Conservation (phyloP, 53 echinoderm and acorn worm species). For the Antedon mediterranea region DNA sequence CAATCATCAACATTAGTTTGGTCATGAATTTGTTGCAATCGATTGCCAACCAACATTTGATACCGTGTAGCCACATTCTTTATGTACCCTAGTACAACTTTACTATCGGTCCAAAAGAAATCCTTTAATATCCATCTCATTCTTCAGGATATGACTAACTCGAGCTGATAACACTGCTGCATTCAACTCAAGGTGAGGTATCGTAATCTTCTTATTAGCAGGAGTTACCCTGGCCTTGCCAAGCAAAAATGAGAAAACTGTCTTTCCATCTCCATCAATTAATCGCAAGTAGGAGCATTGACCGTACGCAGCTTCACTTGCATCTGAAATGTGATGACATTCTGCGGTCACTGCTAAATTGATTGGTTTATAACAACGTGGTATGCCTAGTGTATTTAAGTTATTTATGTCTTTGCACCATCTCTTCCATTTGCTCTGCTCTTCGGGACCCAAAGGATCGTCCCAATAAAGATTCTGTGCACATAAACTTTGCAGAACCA, state of each 20-base stretch:
- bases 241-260: no score
- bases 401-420: conserved; percentile 6
- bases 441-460: conserved; percentile 7
- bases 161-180: conserved; percentile 35
- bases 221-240: no score
- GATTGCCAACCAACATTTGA: background rate
- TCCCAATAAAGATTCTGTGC: conserved; percentile 16
- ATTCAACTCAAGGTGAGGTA: conserved; percentile 32
- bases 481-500: background rate
- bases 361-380: conserved; percentile 24
- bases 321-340: conserved; percentile 39
- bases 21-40: background rate
- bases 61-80: background rate
- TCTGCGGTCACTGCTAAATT: conserved; percentile 7
- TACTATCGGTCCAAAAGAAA: background rate
- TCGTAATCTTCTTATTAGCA: conserved; percentile 8
- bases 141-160: no score
- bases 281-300: conserved; percentile 44
- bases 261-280: no score
- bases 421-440: conserved; percentile 1
- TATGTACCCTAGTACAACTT: background rate
- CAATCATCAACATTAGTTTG: background rate
- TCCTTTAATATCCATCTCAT: background rate
- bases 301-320: conserved; percentile 36
- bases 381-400: conserved; percentile 2